Base-by-base conservation (phyloP, 1,140 invertebrate genomes). In the Chrysoperla carnea region DNA sequence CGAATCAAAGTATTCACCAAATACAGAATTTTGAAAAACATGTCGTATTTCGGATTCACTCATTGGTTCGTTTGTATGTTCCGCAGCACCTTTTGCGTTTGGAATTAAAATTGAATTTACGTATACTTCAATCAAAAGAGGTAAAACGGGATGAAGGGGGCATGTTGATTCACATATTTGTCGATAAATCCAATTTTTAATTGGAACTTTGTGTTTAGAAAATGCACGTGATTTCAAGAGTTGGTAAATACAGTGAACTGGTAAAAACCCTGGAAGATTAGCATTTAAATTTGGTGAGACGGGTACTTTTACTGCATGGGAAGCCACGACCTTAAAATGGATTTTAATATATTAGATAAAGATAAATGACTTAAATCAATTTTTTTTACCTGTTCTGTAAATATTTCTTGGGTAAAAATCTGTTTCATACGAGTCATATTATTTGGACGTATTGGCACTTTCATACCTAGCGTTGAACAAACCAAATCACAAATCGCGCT, bases 211-310 rank as follows among this genome's bases (percentile, higher is more conserved):
- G 56, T 99, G 84, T 63, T 96, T 96, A 0, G 90, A 87, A 57
- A 97, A 98, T 5, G 91, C 88, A 52, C 92, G 65, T 23, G 87
- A 94, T 59, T 95, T 94, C 1, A 99, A 64, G 11, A 97, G 62
- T 54, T 97, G 93, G 61, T 95, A 90, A 45, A 99, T 94, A 58
- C 93, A 97, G 61, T 99, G 93, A 17, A 97, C 86, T 0, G 93
- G 93, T 42, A 99, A 62, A 64, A 94, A 97, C 13, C 93, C 92
- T 2, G 75, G 73, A 42, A 94, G 84, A 45, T 82, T 83, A 14
- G 83, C 87, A 63, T 84, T 94, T 6, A 98, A 66, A 55, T 82
- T 81, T 1, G 75, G 72, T 0, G 93, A 98, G 0, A 97, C 92
- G 0, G 91, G 88, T 13, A 98, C 90, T 58, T 90, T 90, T 0